Evolutionary conservation across 2,888 invertebrate species (phyloP).

Genomic region (Tridacna gigas): DNA sequence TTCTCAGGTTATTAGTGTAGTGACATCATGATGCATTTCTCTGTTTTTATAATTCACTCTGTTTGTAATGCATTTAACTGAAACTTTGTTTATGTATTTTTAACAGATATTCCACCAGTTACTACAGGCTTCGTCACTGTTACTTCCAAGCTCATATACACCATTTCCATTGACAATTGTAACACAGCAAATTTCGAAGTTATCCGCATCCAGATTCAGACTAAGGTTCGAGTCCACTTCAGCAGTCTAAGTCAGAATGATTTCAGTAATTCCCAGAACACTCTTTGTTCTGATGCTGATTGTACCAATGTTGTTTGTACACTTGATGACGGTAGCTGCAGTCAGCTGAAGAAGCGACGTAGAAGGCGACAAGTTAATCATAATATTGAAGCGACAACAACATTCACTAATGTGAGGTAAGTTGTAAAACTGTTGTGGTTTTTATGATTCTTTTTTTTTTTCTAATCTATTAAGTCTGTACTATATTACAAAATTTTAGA

Average conservation of each 20-base stretch:
- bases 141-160: neutral
- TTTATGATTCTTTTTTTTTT: too few species aligned
- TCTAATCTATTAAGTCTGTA: too few species aligned
- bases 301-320: neutral
- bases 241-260: neutral
- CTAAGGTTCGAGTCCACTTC: neutral
- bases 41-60: too few species aligned
- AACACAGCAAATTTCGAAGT: neutral
- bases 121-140: neutral
- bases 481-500: too few species aligned
- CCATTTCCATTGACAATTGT: neutral
- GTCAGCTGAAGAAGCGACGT: neutral
- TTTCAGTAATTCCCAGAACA: neutral
- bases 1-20: too few species aligned
- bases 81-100: neutral
- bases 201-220: neutral
- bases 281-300: neutral
- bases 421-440: neutral
- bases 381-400: neutral
- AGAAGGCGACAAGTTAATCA: neutral
- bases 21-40: too few species aligned
- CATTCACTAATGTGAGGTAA: slow-evolving; percentile 26
- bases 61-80: too few species aligned
- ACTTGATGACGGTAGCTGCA: neutral
- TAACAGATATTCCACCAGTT: neutral